Evolutionary conservation across 2,888 invertebrate genomes (phyloP), one percentile per base, ranked within the genome.

Genomic region (Polyommatus icarus): DNA sequence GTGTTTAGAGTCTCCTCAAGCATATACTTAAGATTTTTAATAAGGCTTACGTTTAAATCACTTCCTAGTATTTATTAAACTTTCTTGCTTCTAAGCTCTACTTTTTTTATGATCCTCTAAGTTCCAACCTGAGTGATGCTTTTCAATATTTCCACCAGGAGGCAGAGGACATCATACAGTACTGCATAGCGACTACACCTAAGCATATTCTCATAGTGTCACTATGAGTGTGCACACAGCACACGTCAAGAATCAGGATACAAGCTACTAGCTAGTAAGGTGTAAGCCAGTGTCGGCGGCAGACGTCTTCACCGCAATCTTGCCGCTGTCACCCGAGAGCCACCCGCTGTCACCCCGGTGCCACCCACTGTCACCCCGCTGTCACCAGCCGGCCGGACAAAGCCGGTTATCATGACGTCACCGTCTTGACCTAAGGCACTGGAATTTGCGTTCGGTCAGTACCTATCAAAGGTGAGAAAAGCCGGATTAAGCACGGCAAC

Each of bases 291-390:
- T 73, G 73, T 46, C 73, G 46, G 12, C 24, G 24, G 73, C 73
- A 73, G 73, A 71, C 77, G 72, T 72, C 77, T 77, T 20, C 57
- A 77, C 71, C 77, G 50, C 77, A 72, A 71, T 77, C 71, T 71
- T 77, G 79, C 61, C 73, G 20, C 73, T 46, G 46, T 46, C 73
- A 40, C 10, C n/a, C 71, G 12, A 12, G 15, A 12, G 50, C 15
- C 50, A 50, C 12, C 20, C 73, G n/a, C 73, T 46, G 20, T 40
- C 73, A 40, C n/a, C n/a, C 32, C 12, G 8, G 15, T 3, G 50
- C 50, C 50, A 50, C 54, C 59, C 72, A 3, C 46, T 40, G 40
- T 40, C 72, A n/a, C 8, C 20, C 24, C 50, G 10, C 50, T 46
- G 46, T 46, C 73, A 46, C 20, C 20, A 5, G 72, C 15, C 8